Evolutionary conservation across 2,797 vertebrate genomes (phyloP).

Genomic region (Salarias fasciatus): DNA sequence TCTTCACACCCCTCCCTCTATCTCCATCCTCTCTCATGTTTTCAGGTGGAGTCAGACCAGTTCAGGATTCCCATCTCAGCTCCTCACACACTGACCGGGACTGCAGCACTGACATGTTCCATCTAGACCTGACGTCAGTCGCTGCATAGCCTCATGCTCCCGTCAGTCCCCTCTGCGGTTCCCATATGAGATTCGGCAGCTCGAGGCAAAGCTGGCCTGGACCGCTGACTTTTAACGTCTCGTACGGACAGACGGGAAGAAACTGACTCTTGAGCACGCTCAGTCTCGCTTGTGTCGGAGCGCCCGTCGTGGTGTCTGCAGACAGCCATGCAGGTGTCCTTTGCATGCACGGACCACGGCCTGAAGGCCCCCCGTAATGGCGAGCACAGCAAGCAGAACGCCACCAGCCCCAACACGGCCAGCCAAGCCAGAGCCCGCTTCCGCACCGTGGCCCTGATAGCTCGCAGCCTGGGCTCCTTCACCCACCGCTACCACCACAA

Average conservation of each 20-base stretch:
- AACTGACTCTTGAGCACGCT: neutral
- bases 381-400: slow-evolving; percentile 96
- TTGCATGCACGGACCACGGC: slow-evolving; percentile 96
- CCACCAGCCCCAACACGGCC: slow-evolving; percentile 87
- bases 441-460: slow-evolving; percentile 96
- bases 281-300: slow-evolving; percentile 25
- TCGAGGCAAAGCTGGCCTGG: slow-evolving; percentile 22
- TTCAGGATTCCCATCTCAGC: slow-evolving; percentile 42
- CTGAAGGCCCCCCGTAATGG: slow-evolving; percentile 92
- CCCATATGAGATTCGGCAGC: slow-evolving; percentile 50
- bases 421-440: slow-evolving; percentile 91
- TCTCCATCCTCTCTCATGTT: slow-evolving; percentile 63
- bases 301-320: slow-evolving; percentile 31
- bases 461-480: slow-evolving; percentile 95
- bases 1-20: slow-evolving; percentile 64
- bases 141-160: slow-evolving; percentile 16
- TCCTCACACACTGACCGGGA: slow-evolving; percentile 35
- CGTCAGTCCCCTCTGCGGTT: slow-evolving; percentile 14
- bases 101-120: slow-evolving; percentile 34
- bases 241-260: slow-evolving; percentile 3
- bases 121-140: slow-evolving; percentile 22
- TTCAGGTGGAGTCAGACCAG: slow-evolving; percentile 63
- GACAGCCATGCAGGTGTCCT: slow-evolving; percentile 96
- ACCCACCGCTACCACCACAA: slow-evolving; percentile 97
- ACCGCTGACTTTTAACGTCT: slow-evolving; percentile 36